Evolutionary conservation across 2,797 vertebrate genomes (phyloP), one percentile per base, ranked within the genome.

Genomic region (Kryptolebias ocellatus): DNA sequence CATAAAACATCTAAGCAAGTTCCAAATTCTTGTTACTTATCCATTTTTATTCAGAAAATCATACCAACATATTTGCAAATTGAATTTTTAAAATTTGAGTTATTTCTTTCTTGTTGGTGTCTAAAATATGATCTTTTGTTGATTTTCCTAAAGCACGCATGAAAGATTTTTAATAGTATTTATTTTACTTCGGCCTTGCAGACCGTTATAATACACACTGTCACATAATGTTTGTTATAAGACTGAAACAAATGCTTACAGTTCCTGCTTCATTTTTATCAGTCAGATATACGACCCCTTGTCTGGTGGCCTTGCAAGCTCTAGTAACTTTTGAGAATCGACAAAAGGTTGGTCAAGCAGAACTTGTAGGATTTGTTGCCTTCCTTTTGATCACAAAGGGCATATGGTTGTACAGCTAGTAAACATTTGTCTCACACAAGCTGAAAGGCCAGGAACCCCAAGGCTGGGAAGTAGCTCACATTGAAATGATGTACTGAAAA

Each of bases 351-450:
- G 15, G 56, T 46, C 7, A 27, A 27, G 37, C 16, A 2, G 4
- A 58, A 58, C 24, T 27, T 44, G 8, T 44, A 55, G 27, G 14
- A 75, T 68, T 63, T 66, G 56, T 58, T 53, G 63, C 51, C 66
- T 34, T 57, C 17, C n/a, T 52, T 64, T 59, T 52, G 15, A 29
- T 45, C 39, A 53, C 59, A 34, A 56, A n/a, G 31, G 72, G 44
- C 53, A 72, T 60, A 28, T 55, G 42, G 71, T 61, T 10, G 31
- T 45, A 67, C 27, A 47, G 18, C 46, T 45, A 2, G 47, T 49
- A 46, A 60, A 72, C 53, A 51, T 42, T 49, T 53, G 60, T 4
- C 53, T 60, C 28, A 52, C 55, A 29, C 4, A 1, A 39, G 20
- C 11, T 63, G 16, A 8, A 47, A n/a, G 18, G 42, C 9, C 10